Evolutionary conservation across 2,113 vertebrate genomes (phyloP).

Genomic region (Eonycteris spelaea): DNA sequence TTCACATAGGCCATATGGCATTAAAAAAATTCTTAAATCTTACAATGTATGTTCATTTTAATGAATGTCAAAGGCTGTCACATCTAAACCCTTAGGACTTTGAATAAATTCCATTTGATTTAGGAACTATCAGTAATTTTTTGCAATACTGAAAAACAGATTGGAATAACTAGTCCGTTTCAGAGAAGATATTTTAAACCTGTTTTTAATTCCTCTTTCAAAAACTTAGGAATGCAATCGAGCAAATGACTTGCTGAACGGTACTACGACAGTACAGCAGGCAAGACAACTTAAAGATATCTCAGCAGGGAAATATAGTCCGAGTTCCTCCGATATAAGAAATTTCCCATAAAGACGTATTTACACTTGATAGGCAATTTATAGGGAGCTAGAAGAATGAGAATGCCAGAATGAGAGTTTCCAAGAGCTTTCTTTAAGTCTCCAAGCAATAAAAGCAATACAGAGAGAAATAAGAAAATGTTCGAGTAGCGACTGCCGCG

Average conservation of each 20-base stretch:
- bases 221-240: background rate
- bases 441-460: constrained; percentile 48
- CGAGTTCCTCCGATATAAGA: constrained; percentile 6
- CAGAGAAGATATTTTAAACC: background rate
- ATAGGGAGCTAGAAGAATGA: background rate
- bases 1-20: background rate
- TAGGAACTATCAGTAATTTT: background rate
- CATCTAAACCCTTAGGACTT: background rate
- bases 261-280: background rate
- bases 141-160: background rate
- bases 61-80: background rate
- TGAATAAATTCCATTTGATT: background rate
- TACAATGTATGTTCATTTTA: background rate
- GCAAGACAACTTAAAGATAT: background rate
- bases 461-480: background rate
- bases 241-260: background rate
- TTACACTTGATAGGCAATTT: constrained; percentile 27
- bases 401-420: constrained; percentile 24
- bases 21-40: background rate
- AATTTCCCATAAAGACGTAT: constrained; percentile 8
- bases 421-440: constrained; percentile 21
- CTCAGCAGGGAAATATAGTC: background rate
- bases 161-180: background rate
- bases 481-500: background rate
- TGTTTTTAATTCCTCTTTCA: constrained; percentile 24